A percentile compares a stretch with the other conserved stretches of the same genome.
These are phyloP conservation scores for Varanus salvator DNA, from an alignment of 2,113 vertebrate genomes.

Conservation along the genomic window DNA sequence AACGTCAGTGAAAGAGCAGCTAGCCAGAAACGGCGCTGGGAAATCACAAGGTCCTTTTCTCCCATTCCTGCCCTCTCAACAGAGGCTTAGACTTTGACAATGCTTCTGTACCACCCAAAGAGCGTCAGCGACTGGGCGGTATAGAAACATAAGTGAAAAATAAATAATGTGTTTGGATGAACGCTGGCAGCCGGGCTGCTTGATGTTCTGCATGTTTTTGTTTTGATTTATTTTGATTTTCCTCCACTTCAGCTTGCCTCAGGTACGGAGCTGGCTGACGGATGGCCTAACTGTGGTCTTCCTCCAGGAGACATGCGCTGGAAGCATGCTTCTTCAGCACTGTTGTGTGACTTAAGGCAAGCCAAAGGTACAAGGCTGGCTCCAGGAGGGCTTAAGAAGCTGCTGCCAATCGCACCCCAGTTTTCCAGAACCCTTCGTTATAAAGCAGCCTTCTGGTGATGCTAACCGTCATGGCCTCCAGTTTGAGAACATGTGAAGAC, in stretches of 20 bases:
- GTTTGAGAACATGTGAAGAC: constrained; percentile 21
- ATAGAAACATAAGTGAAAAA: too few species aligned
- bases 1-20: neutral
- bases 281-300: too few species aligned
- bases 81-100: neutral
- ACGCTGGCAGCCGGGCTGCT: neutral
- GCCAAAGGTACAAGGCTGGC: too few species aligned
- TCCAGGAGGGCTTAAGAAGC: neutral
- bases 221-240: neutral
- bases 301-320: neutral
- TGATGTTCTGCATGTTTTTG: neutral
- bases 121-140: too few species aligned
- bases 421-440: neutral
- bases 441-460: constrained; percentile 2
- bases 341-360: neutral
- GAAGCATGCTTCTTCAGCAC: neutral
- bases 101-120: neutral
- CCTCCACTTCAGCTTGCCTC: neutral
- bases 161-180: neutral
- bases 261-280: neutral
- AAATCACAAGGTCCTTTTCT: neutral
- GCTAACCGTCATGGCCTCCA: constrained; percentile 22
- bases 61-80: neutral
- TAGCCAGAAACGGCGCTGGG: neutral
- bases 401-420: neutral